Percentiles rank a stretch among this genome's conserved stretches.
phyloP scores from a whole-genome alignment of 1,140 invertebrate genomes.

The Aradophagus sp. region DNA sequence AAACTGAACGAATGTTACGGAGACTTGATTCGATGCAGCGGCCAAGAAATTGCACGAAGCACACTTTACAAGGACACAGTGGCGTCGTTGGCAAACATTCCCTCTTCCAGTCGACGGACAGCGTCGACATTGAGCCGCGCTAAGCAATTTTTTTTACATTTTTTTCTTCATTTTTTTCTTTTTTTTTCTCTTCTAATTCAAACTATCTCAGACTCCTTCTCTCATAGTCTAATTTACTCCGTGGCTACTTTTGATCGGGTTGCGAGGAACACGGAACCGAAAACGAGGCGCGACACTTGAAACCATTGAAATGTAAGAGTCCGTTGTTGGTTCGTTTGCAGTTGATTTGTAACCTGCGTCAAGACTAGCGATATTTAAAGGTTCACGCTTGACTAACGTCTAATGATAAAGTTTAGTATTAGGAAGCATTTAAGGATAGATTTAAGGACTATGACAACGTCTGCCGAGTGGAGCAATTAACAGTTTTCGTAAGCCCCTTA shows the following conservation, averaged over 20 bases:
- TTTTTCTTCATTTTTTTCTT: no score
- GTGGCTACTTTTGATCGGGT: conserved; percentile 74
- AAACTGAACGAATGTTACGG: conserved; percentile 32
- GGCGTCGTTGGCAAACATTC: conserved; percentile 27
- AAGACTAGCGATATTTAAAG: conserved; percentile 75
- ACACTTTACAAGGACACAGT: conserved; percentile 51
- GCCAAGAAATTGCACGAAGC: conserved; percentile 42
- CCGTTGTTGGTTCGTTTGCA: conserved; percentile 17
- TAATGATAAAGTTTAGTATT: conserved; percentile 65
- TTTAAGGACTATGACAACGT: conserved; percentile 49
- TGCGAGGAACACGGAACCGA: conserved; percentile 64
- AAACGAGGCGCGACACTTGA: background rate
- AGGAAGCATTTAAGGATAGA: conserved; percentile 55
- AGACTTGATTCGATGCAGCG: conserved; percentile 33
- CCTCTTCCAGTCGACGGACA: conserved; percentile 36
- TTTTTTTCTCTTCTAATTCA: conserved; percentile 15
- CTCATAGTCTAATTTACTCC: conserved; percentile 62
- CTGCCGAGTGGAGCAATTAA: conserved; percentile 39
- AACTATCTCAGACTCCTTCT: conserved; percentile 59
- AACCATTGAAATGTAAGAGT: no score
- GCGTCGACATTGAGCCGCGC: conserved; percentile 37
- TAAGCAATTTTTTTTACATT: conserved; percentile 44
- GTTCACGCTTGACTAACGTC: conserved; percentile 74
- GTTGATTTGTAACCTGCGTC: conserved; percentile 72
- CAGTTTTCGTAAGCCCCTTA: conserved; percentile 6